These are phyloP conservation scores for Malurus leucopterus DNA, from an alignment of 2,797 vertebrate genomes.

Conservation along the genomic window DNA sequence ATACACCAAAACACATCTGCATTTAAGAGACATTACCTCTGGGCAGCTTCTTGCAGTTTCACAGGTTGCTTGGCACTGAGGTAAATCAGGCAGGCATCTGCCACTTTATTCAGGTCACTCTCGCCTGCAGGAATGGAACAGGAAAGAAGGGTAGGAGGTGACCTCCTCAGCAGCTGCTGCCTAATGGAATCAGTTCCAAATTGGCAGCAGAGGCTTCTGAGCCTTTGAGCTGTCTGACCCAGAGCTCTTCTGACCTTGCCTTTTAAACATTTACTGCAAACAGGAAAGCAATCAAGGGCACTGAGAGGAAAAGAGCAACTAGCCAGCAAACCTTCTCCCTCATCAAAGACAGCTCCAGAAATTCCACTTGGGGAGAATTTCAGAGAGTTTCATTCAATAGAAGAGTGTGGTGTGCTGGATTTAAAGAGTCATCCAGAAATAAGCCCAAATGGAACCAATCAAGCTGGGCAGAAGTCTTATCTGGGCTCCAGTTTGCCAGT, in stretches of 20 bases:
- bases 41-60: conserved; percentile 87
- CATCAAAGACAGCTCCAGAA: conserved; percentile 17
- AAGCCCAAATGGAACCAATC: background rate
- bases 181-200: conserved; percentile 23
- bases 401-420: background rate
- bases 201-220: conserved; percentile 32
- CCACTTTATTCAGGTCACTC: conserved; percentile 84
- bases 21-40: conserved; percentile 76
- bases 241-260: conserved; percentile 4
- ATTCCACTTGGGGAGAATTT: background rate
- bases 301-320: background rate
- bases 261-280: background rate
- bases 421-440: background rate
- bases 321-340: background rate
- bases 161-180: background rate
- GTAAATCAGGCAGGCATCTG: conserved; percentile 86
- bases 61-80: conserved; percentile 88
- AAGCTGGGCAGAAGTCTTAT: background rate
- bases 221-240: conserved; percentile 21
- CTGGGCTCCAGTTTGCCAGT: background rate
- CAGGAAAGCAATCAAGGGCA: conserved; percentile 31
- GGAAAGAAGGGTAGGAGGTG: conserved; percentile 19
- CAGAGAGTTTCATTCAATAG: background rate
- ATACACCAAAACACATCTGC: background rate
- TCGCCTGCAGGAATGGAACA: conserved; percentile 76